Evolutionary conservation across 2,888 invertebrate species (phyloP), one percentile per base, ranked within the genome.

Genomic region (Drosophila suboccidentalis): DNA sequence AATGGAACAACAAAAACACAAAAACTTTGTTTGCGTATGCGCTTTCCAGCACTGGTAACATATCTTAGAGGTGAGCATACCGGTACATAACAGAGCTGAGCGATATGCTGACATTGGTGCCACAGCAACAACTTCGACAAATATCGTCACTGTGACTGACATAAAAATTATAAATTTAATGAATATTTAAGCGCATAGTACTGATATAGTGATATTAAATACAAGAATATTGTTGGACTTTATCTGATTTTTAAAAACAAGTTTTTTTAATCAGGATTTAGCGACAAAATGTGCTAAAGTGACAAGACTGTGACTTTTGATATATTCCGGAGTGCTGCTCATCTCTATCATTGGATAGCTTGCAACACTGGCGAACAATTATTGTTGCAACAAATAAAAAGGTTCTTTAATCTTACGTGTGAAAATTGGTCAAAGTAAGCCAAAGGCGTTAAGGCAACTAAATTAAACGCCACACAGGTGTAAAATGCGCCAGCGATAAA

Each of bases 361-460:
- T n/a, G 1, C 59, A 78, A 62, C 79, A 78, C 78, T 71, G 62
- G 46, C 13, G 11, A 44, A 8, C 11, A 71, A 67, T 68, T 74
- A 78, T 75, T 71, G 71, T 68, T 75, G 75, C 69, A 73, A 65
- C 70, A 76, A 76, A 73, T 76, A 64, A 54, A 77, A 78, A 76
- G 62, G 55, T 78, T 78, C 78, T 78, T 67, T 55, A 72, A 63
- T 76, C 65, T 80, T 80, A 80, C 78, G 87, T 84, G 87, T 87
- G 87, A 87, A 87, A 78, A 85, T 64, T 70, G 47, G 39, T 54
- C 60, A 36, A 61, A 58, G 44, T 53, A 54, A 41, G 36, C 39
- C 17, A 49, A 15, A 38, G 38, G 34, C 51, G 41, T 58, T 59
- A 17, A 15, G 36, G 17, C 60, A 55, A 66, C 41, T 50, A 51